Conservation (phyloP, 2,797 vertebrate genomes). For the Rallus crepitans region DNA sequence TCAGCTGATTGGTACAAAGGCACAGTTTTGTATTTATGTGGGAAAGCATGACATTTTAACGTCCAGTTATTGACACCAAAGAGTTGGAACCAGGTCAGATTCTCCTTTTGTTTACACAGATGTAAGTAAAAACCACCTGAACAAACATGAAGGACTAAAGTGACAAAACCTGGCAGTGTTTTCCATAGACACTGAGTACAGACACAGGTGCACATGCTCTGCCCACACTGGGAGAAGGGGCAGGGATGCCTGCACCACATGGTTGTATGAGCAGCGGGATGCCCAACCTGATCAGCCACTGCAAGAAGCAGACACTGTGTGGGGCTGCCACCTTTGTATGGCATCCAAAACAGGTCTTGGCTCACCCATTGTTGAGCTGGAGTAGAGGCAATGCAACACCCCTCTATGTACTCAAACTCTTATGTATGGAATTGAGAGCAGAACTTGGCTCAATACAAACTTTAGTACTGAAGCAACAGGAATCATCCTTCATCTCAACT, state of each 20-base stretch:
- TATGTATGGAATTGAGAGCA: neutral
- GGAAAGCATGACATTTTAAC: neutral
- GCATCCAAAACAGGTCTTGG: neutral
- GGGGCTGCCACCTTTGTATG: rapidly evolving
- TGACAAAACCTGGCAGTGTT: neutral
- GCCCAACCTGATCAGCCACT: rapidly evolving
- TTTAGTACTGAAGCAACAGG: neutral
- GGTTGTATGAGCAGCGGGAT: neutral
- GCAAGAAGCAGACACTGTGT: neutral
- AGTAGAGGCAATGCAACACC: neutral
- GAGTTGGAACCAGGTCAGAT: neutral
- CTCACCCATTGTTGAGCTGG: rapidly evolving
- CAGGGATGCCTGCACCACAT: neutral
- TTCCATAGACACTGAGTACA: neutral
- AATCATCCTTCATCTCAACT: neutral
- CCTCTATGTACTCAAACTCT: neutral
- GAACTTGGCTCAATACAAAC: neutral
- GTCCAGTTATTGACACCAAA: neutral
- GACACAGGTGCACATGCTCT: neutral
- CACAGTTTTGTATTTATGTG: neutral
- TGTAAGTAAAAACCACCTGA: neutral
- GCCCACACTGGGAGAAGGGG: neutral
- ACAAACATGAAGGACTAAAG: neutral
- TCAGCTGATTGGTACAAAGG: neutral
- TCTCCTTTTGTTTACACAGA: neutral